phyloP scores from a whole-genome alignment of 2,888 invertebrate species.

The Brenthis daphne region DNA sequence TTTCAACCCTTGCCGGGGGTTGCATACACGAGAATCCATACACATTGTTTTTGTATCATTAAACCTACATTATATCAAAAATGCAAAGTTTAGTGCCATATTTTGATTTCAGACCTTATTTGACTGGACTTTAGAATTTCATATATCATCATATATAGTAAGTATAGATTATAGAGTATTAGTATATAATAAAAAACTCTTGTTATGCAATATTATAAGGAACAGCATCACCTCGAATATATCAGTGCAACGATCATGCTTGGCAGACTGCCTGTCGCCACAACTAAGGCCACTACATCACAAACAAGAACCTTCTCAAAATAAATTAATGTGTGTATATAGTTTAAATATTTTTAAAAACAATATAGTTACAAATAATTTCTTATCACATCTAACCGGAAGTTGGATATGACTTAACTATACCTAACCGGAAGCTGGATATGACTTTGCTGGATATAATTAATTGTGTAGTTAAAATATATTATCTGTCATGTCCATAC shows the following conservation, averaged over 20 bases:
- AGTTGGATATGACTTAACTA: neutral
- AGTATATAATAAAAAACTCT: neutral
- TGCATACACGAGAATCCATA: too few relatives aligned
- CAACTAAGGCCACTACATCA: constrained; percentile 15
- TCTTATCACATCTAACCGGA: neutral
- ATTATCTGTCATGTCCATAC: constrained; percentile 3
- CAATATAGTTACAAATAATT: neutral
- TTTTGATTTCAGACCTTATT: too few relatives aligned
- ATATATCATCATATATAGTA: too few relatives aligned
- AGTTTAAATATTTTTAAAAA: neutral
- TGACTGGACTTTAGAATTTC: neutral
- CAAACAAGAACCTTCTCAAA: constrained; percentile 16
- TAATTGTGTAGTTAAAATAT: neutral
- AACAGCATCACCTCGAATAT: constrained; percentile 14
- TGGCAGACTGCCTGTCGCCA: constrained; percentile 37
- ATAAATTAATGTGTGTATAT: neutral
- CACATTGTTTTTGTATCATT: too few relatives aligned
- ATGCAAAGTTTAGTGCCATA: too few relatives aligned
- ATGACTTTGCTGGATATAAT: neutral
- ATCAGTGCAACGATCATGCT: constrained; percentile 27
- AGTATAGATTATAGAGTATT: neutral
- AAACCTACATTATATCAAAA: too few relatives aligned
- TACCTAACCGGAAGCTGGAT: neutral
- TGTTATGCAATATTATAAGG: constrained; percentile 10
- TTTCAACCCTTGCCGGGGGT: too few relatives aligned